Evolutionary conservation across 2,113 vertebrate genomes (phyloP), one percentile per base, ranked within the genome.

Genomic region (Tringa solitaria): DNA sequence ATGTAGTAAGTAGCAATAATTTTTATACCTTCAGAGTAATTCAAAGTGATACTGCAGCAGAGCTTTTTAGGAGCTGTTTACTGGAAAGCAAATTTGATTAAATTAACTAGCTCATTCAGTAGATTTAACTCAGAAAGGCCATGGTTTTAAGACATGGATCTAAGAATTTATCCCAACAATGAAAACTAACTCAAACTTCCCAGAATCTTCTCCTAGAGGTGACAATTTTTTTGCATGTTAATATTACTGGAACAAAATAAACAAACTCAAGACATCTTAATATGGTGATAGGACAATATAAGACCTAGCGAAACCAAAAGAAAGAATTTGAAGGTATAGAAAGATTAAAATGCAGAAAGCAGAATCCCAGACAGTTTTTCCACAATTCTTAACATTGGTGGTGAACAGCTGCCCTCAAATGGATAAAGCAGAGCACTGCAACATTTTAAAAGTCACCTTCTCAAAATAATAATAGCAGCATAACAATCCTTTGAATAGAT

Each of bases 361-460:
- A 86, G n/a, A 90, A 84, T 10, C 10, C 6, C 23, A 45, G 35
- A 11, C 8, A 33, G 3, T 20, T 30, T 63, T 88, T 65, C 30
- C 20, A 41, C 43, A 53, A 41, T 12, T 86, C 75, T 72, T 65
- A 94, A 89, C 10, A 86, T 61, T 0, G 27, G 97, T 95, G 37
- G 97, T 96, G 81, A 97, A 67, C 64, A 96, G 85, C 96, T 97
- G 98, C 98, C 98, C 97, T 98, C 98, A 96, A 89, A 98, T 94
- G 98, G 98, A 96, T 33, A 92, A 68, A 81, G 60, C 2, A 8
- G 84, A 86, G 90, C 39, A 98, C 9, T 98, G 86, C 98, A 97
- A 80, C 65, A 24, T 59, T 57, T 87, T 39, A 67, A 30, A 91
- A 89, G 22, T 57, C 41, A 82, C n/a, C 24, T 32, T 41, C 54